Evolutionary conservation across 2,113 vertebrate species (phyloP).

Genomic region (Arvicanthis niloticus): DNA sequence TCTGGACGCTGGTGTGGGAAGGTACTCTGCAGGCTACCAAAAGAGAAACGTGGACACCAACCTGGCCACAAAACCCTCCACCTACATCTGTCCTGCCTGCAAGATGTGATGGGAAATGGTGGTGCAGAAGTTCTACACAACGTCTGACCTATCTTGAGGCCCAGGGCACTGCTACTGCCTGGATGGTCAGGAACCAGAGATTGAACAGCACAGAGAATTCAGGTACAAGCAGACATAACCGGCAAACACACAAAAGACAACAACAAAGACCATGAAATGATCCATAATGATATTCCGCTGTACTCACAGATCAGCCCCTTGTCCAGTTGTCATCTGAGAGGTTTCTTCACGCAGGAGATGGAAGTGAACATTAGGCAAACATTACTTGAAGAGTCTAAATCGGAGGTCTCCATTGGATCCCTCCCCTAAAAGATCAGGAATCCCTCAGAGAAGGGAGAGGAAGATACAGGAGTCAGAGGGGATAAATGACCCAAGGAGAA

Average conservation of each 20-base stretch:
- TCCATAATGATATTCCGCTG: background rate
- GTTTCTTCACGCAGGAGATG: background rate
- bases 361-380: background rate
- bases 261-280: background rate
- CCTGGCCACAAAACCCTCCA: background rate
- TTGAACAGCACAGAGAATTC: background rate
- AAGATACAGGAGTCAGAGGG: background rate
- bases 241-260: background rate
- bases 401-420: background rate
- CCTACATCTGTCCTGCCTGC: background rate
- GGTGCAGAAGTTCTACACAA: background rate
- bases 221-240: background rate
- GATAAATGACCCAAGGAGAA: background rate
- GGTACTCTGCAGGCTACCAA: background rate
- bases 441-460: background rate
- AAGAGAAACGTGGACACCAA: background rate
- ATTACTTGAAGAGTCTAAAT: background rate
- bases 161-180: background rate
- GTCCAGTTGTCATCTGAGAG: background rate
- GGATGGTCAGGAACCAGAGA: background rate
- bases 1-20: background rate
- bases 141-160: background rate
- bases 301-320: background rate
- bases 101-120: background rate
- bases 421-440: background rate